Evolutionary conservation across 2,888 invertebrate species (phyloP).

Genomic region (Metellina segmentata): DNA sequence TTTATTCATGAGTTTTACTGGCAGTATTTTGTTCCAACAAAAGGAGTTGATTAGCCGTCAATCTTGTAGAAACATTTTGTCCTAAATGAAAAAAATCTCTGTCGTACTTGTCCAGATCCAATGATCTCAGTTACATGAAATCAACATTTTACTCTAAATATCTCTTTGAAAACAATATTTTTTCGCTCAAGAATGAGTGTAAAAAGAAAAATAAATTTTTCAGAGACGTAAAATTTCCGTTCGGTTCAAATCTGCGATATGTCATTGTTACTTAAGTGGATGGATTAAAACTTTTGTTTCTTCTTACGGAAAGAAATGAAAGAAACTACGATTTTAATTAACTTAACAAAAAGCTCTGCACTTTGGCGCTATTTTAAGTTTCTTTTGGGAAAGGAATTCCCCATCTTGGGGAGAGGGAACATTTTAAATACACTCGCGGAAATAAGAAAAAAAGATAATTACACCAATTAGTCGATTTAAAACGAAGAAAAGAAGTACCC

Average conservation of each 20-base stretch:
- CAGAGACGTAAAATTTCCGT: constrained; percentile 1
- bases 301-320: constrained; percentile 11
- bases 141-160: not conserved
- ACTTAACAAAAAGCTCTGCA: constrained; percentile 59
- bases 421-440: constrained; percentile 38
- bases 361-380: constrained; percentile 38
- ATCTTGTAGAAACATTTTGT: not conserved
- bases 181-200: not conserved
- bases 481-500: constrained; percentile 51
- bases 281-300: constrained; percentile 18
- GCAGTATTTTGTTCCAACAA: not conserved
- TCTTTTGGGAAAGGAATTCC: constrained; percentile 49
- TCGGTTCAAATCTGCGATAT: constrained; percentile 46
- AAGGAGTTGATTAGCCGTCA: constrained; percentile 37
- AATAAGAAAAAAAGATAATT: constrained; percentile 62
- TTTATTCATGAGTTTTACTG: constrained; percentile 22
- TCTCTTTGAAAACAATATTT: not conserved
- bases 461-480: constrained; percentile 70
- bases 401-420: constrained; percentile 33
- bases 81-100: no score
- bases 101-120: no score
- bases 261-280: constrained; percentile 54
- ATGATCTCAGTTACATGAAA: no score
- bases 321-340: constrained; percentile 66
- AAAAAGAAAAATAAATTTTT: constrained; percentile 38